Percentiles rank a stretch among this genome's conserved stretches.
These are phyloP conservation scores for Bhutanitis thaidina DNA, from an alignment of 2,888 invertebrate genomes.

Conservation along the genomic window DNA sequence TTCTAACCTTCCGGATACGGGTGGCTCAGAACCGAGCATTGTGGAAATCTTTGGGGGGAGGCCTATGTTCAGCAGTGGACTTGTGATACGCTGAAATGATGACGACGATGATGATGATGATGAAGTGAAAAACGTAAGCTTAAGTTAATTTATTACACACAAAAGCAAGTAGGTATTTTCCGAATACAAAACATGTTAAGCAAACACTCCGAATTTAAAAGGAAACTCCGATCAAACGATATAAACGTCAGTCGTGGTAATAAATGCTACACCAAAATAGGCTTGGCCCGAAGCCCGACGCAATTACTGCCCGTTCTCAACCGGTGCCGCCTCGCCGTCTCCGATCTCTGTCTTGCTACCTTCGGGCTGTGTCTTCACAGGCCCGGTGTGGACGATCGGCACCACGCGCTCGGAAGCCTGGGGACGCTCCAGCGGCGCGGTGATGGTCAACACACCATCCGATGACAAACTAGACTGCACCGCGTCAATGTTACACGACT, in stretches of 20 bases:
- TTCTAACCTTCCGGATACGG: too few relatives aligned
- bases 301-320: constrained; percentile 30
- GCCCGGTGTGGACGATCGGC: constrained; percentile 75
- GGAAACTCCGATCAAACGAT: not conserved
- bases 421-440: constrained; percentile 78
- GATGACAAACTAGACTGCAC: constrained; percentile 85
- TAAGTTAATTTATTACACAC: not conserved
- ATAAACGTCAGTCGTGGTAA: not conserved
- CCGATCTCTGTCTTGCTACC: not conserved
- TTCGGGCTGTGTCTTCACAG: constrained; percentile 43
- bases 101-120: too few relatives aligned
- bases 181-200: not conserved
- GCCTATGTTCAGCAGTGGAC: too few relatives aligned
- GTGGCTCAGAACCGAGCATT: too few relatives aligned
- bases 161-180: not conserved
- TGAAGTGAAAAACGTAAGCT: not conserved
- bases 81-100: too few relatives aligned
- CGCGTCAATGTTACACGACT: constrained; percentile 82
- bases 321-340: constrained; percentile 21
- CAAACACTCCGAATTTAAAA: not conserved
- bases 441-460: constrained; percentile 85
- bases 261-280: not conserved
- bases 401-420: constrained; percentile 56
- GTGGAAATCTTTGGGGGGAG: too few relatives aligned
- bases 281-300: not conserved